These are phyloP conservation scores for Morelia viridis DNA, from an alignment of 2,797 vertebrate species.

Conservation along the genomic window DNA sequence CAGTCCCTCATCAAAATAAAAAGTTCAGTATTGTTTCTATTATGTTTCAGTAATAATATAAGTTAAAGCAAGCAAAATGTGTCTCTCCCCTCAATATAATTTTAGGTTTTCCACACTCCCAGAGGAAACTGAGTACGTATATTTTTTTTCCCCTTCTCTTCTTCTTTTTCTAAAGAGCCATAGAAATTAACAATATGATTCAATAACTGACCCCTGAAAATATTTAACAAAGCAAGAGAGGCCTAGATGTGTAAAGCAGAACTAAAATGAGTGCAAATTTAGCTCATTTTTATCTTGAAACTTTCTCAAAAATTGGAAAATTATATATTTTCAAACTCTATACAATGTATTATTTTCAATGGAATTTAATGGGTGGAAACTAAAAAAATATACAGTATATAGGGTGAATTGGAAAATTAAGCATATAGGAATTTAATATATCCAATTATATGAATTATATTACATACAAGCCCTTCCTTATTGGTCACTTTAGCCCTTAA, in stretches of 20 bases:
- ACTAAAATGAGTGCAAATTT: slow-evolving; percentile 22
- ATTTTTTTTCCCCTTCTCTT: neutral
- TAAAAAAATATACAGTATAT: neutral
- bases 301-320: slow-evolving; percentile 27
- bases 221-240: slow-evolving; percentile 28
- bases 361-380: slow-evolving; percentile 6
- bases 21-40: neutral
- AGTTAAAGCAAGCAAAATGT: neutral
- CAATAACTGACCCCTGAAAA: slow-evolving; percentile 27
- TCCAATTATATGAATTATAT: neutral
- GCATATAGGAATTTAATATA: slow-evolving; percentile 6
- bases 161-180: neutral
- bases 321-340: neutral
- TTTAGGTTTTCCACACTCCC: neutral
- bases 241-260: neutral
- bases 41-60: neutral
- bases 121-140: slow-evolving; percentile 14
- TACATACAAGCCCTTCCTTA: neutral
- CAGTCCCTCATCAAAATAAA: neutral
- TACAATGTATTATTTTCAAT: slow-evolving; percentile 6
- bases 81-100: neutral
- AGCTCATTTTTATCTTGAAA: slow-evolving; percentile 25
- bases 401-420: neutral
- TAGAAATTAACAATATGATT: neutral
- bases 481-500: neutral